Evolutionary conservation across 2,888 invertebrate species (phyloP).

Genomic region (Megastigmus dorsalis): DNA sequence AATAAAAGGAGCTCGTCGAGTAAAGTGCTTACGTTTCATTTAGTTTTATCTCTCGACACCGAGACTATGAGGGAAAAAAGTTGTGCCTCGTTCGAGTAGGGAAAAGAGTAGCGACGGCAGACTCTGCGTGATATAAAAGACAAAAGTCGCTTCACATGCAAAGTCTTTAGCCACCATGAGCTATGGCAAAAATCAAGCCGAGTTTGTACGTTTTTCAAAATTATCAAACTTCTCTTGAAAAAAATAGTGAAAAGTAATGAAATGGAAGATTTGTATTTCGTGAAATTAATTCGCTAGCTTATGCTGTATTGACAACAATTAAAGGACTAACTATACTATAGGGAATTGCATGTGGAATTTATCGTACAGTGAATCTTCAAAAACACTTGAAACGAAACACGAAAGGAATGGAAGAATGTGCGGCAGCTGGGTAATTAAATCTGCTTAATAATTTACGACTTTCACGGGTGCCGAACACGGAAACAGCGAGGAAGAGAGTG

Average conservation of each 20-base stretch:
- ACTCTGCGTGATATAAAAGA: neutral
- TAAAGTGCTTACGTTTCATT: slow-evolving; percentile 39
- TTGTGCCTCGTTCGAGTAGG: neutral
- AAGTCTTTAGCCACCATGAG: slow-evolving; percentile 14
- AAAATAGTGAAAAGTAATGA: too few species aligned
- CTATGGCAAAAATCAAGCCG: neutral
- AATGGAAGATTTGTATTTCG: too few species aligned
- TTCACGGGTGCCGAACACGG: slow-evolving; percentile 40
- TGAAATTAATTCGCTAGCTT: too few species aligned
- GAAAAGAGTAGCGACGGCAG: neutral
- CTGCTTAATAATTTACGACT: slow-evolving; percentile 67
- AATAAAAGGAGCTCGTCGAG: slow-evolving; percentile 15
- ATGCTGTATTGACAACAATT: too few species aligned
- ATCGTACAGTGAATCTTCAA: too few species aligned
- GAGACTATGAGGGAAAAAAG: neutral
- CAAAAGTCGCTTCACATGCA: slow-evolving; percentile 16
- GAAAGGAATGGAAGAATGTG: slow-evolving; percentile 45
- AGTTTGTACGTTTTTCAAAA: too few species aligned
- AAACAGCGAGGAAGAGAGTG: slow-evolving; percentile 20
- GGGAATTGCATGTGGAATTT: too few species aligned
- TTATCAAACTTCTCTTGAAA: slow-evolving; percentile 2
- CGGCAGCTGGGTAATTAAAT: slow-evolving; percentile 63
- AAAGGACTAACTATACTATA: too few species aligned
- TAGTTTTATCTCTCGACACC: slow-evolving; percentile 24
- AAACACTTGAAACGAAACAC: too few species aligned